Base-by-base conservation (phyloP, 2,113 vertebrate genomes). In the Antennarius striatus region DNA sequence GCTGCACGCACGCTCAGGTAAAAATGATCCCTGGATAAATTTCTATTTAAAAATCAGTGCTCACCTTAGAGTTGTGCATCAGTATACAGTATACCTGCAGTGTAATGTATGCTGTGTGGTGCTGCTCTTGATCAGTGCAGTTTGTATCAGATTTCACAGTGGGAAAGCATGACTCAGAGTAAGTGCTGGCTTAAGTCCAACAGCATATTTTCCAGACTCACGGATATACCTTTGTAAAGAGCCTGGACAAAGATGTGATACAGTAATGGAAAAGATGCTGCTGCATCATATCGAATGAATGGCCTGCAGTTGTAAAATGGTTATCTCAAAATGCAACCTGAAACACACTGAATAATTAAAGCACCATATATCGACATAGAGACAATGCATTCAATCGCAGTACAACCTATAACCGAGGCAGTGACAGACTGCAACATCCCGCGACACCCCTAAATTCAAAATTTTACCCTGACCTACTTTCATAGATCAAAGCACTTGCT, bases 101-200 rank as follows among this genome's bases (percentile, higher is more conserved):
- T 71, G 72, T 52, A 62, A 77, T 78, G 76, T 68, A 66, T 76
- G 50, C 50, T 70, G 57, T 62, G 56, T 53, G 66, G 74, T 73
- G 68, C 59, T 72, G 47, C 79, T 66, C 51, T 73, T 56, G 78
- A 88, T 88, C 86, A 89, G 68, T 68, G 73, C 68, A 60, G 68
- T 63, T 55, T 75, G 51, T 83, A 84, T 90, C 86, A 83, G 70
- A 77, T 90, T 89, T 84, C 86, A 86, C 85, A 83, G 77, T 68
- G 51, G 72, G 70, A 73, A 83, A 81, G 63, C 69, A 55, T 88
- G 83, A 90, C 77, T 89, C 83, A 86, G 82, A 77, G 61, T 62
- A 73, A 57, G 73, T 68, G 50, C 80, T 89, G 88, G 86, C 84
- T 76, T 10, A 11, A 46, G 66, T 87, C 82, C 77, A 30, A 61